Base-by-base conservation (phyloP, 2,113 vertebrate species). In the Trichechus manatus region DNA sequence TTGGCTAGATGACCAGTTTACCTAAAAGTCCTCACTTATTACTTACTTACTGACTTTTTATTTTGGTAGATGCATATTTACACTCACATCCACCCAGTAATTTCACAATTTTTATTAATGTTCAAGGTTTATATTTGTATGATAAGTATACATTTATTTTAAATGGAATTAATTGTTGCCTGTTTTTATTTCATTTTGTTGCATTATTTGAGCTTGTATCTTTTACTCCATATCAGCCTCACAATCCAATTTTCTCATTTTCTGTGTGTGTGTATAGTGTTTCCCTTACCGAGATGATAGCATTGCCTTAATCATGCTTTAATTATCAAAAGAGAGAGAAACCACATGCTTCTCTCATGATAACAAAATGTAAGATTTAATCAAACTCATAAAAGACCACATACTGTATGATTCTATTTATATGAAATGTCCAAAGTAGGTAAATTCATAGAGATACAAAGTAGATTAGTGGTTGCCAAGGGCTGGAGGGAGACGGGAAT, bases 321-420 rank as follows among this genome's bases (percentile, higher is more conserved):
- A 59, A 87, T 85, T 85, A 42, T 44, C n/a, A 87, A 82, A 61
- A 86, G 82, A 47, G 47, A 47, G 47, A 86, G 31, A 93, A 95
- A 70, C 42, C 36, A 64, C 31, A 56, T 20, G 2, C 59, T 61
- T 61, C 59, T 61, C 4, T 61, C 6, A 39, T 4, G 44, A 64
- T 84, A 84, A 91, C 72, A 42, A 97, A 81, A 79, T 39, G 3
- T 56, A 74, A 95, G 29, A 42, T 63, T 88, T 84, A 59, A 39
- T 83, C 36, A 85, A 11, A 72, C n/a, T 70, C 25, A 59, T 14
- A 83, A 53, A 91, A 79, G 70, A 56, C 68, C 31, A 56, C 14
- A 17, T 56, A 56, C 15, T 56, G 15, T 15, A 17, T 56, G 11
- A 15, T 56, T 56, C 13, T 56, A 56, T 56, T 56, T 15, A 17